Evolutionary conservation across 1,140 invertebrate species (phyloP).

Genomic region (Drosophila varians): DNA sequence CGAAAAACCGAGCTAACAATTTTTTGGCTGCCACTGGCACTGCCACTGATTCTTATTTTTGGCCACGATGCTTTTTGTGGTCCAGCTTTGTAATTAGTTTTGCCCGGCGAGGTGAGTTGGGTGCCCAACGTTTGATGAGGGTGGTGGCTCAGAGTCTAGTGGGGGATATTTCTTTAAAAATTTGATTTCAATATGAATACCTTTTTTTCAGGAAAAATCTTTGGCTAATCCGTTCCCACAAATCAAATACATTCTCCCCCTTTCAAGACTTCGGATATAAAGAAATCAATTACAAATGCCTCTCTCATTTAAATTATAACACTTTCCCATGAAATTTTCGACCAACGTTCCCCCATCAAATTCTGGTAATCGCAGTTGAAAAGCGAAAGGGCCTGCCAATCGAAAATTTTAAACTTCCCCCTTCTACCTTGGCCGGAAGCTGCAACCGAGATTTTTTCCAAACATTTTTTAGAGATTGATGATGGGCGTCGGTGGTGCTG

Average conservation of each 20-base stretch:
- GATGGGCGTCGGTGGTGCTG: constrained; percentile 38
- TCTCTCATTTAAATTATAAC: constrained; percentile 74
- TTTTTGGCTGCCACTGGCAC: constrained; percentile 25
- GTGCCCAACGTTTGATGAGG: constrained; percentile 38
- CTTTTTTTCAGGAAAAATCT: too few species aligned
- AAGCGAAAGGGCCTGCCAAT: constrained; percentile 59
- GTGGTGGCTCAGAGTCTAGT: background rate
- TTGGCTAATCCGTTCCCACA: constrained; percentile 18
- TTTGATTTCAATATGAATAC: constrained; percentile 20
- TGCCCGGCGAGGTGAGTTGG: constrained; percentile 43
- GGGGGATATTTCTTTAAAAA: constrained; percentile 13
- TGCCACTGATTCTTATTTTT: constrained; percentile 46
- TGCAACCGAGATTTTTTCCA: constrained; percentile 58
- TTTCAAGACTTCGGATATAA: background rate
- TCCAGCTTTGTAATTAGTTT: constrained; percentile 75
- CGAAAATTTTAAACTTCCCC: constrained; percentile 64
- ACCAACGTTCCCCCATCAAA: constrained; percentile 59
- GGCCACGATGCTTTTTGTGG: constrained; percentile 65
- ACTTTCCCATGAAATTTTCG: constrained; percentile 71
- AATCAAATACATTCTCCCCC: background rate
- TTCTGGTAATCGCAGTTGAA: constrained; percentile 57
- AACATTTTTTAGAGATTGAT: constrained; percentile 69
- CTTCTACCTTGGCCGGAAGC: background rate
- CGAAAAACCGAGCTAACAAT: constrained; percentile 9
- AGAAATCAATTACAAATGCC: constrained; percentile 59